Evolutionary conservation across 1,140 invertebrate genomes (phyloP), one percentile per base, ranked within the genome.

Genomic region (Manduca sexta): DNA sequence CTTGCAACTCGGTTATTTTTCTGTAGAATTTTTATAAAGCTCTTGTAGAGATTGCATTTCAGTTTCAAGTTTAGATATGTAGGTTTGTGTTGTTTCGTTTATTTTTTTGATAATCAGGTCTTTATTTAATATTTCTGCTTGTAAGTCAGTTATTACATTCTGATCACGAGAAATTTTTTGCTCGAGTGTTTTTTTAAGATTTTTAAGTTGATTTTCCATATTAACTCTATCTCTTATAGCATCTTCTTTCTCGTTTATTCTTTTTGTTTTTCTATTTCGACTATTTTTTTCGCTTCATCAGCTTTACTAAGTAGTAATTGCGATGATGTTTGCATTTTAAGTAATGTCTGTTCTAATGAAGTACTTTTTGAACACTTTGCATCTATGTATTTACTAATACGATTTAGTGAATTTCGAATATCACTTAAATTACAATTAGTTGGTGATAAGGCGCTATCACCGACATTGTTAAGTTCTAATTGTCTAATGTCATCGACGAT

Each of bases 181-280:
- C 52, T 76, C 51, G 44, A 76, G 56, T 44, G 60, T 61, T 16
- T 56, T 38, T 60, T 74, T 69, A n/a, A 81, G 29, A 31, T 66
- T 43, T 11, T 45, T 33, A 50, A 84, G 45, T 55, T 72, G 52
- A 53, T 66, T 66, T 56, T 76, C 66, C 37, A 74, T 51, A 44
- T 56, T 49, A 16, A 54, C 16, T 57, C 54, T 73, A 18, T 78
- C 69, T 44, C 48, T 58, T 16, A 79, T 47, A 17, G 65, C 71
- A 26, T 75, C 61, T 60, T 80, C 77, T 54, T 81, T 81, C 59
- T 83, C 79, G 47, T 55, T 47, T 12, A 69, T 52, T 46, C 81
- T 74, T 56, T 83, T 61, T 69, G 62, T 57, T 74, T 80, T 60
- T 84, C 79, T 44, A 68, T 68, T 66, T 81, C 77, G 13, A 75